These are phyloP conservation scores for Drosophila saltans DNA, from an alignment of 1,140 invertebrate genomes.

Conservation along the genomic window DNA sequence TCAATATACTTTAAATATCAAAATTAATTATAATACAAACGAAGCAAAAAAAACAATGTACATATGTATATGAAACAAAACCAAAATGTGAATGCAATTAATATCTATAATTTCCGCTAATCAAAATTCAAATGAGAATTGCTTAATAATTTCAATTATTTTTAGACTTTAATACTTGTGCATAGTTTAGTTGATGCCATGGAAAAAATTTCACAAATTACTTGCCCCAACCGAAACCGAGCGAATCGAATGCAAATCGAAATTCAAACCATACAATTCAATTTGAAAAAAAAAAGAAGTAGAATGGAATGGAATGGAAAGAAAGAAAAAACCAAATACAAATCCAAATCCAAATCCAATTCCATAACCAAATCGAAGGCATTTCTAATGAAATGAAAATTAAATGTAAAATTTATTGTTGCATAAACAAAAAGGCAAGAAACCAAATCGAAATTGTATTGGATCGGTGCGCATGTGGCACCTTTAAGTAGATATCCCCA, in stretches of 20 bases:
- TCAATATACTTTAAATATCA: background rate
- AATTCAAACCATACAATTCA: background rate
- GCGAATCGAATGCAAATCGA: background rate
- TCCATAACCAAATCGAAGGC: conserved; percentile 43
- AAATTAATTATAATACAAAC: background rate
- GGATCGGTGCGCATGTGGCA: conserved; percentile 70
- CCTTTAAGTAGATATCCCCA: conserved; percentile 62
- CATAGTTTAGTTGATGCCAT: background rate
- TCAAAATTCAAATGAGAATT: background rate
- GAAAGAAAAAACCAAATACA: background rate
- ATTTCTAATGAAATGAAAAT: conserved; percentile 75
- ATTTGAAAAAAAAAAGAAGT: background rate
- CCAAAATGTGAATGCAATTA: background rate
- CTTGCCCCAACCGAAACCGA: background rate
- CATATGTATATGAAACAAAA: background rate
- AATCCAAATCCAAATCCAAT: conserved; percentile 1
- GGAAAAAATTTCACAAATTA: conserved; percentile 5
- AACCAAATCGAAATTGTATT: conserved; percentile 66
- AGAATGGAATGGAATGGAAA: conserved; percentile 12
- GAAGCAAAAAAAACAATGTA: background rate
- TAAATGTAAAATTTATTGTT: conserved; percentile 81
- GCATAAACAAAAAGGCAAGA: conserved; percentile 76
- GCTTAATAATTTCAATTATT: conserved; percentile 5
- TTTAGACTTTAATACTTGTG: background rate
- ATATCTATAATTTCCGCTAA: conserved; percentile 11